phyloP scores from a whole-genome alignment of 2,888 invertebrate species.

The Hydroisotoma schaefferi region DNA sequence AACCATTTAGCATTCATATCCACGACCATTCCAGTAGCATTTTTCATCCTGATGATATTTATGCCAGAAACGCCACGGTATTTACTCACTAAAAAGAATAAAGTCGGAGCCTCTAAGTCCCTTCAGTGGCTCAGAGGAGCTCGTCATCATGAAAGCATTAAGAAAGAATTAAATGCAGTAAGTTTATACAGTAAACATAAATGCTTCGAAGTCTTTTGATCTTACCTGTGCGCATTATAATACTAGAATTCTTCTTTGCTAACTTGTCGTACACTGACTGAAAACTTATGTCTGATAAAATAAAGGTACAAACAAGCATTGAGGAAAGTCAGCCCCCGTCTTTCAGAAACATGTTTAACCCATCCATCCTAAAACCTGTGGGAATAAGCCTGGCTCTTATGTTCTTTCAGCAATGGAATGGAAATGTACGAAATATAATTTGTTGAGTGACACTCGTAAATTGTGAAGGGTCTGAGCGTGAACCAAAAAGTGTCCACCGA shows the following conservation, averaged over 20 bases:
- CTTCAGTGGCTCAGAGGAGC: slow-evolving; percentile 60
- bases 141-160: slow-evolving; percentile 58
- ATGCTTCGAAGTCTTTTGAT: no score
- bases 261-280: background rate
- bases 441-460: background rate
- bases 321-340: slow-evolving; percentile 22
- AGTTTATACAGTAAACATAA: slow-evolving; percentile 35
- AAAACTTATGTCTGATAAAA: background rate
- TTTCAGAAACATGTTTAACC: slow-evolving; percentile 51
- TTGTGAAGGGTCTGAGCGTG: background rate
- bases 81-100: slow-evolving; percentile 57
- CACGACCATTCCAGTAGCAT: slow-evolving; percentile 58
- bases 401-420: slow-evolving; percentile 69
- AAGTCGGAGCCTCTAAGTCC: slow-evolving; percentile 59
- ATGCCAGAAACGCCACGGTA: slow-evolving; percentile 68
- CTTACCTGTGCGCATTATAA: no score
- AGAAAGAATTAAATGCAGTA: slow-evolving; percentile 59
- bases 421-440: slow-evolving; percentile 10
- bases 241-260: no score
- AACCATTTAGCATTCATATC: slow-evolving; percentile 57
- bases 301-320: slow-evolving; percentile 32
- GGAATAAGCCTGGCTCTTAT: slow-evolving; percentile 72
- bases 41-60: slow-evolving; percentile 59
- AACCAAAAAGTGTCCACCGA: no score
- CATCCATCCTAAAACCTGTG: slow-evolving; percentile 67